phyloP scores from a whole-genome alignment of 2,888 invertebrate genomes.

The Nasonia oneida region DNA sequence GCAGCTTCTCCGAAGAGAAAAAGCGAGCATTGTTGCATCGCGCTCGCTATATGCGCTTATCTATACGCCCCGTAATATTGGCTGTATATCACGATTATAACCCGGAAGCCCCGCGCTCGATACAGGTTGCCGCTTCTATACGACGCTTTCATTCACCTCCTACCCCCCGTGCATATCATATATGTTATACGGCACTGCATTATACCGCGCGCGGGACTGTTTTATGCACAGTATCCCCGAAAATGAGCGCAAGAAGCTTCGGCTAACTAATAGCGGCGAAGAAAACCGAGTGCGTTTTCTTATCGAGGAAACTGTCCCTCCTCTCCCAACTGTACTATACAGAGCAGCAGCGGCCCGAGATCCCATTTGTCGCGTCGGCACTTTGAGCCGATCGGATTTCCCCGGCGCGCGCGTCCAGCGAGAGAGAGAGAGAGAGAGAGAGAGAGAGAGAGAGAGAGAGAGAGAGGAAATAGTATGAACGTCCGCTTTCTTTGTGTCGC shows the following conservation, averaged over 20 bases:
- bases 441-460: no score
- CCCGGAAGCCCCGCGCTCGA: constrained; percentile 59
- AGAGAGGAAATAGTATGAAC: not conserved
- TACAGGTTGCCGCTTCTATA: constrained; percentile 35
- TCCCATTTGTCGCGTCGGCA: constrained; percentile 34
- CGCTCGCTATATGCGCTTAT: constrained; percentile 51
- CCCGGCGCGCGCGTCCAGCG: not conserved
- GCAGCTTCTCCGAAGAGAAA: no score
- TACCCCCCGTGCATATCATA: not conserved
- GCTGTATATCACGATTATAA: constrained; percentile 75
- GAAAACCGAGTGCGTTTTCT: constrained; percentile 4
- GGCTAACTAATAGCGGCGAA: not conserved
- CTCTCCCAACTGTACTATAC: not conserved
- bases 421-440: not conserved
- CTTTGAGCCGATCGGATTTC: constrained; percentile 34
- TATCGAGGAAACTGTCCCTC: not conserved
- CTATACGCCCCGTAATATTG: constrained; percentile 71
- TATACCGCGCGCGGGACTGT: constrained; percentile 12
- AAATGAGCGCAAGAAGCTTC: not conserved
- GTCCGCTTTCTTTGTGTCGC: constrained; percentile 16
- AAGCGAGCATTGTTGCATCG: not conserved
- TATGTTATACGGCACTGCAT: not conserved
- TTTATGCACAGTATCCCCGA: constrained; percentile 20
- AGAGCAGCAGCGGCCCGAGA: not conserved
- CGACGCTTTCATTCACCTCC: constrained; percentile 22